phyloP scores from a whole-genome alignment of 23 tunicate species.

The Botrylloides violaceus region DNA sequence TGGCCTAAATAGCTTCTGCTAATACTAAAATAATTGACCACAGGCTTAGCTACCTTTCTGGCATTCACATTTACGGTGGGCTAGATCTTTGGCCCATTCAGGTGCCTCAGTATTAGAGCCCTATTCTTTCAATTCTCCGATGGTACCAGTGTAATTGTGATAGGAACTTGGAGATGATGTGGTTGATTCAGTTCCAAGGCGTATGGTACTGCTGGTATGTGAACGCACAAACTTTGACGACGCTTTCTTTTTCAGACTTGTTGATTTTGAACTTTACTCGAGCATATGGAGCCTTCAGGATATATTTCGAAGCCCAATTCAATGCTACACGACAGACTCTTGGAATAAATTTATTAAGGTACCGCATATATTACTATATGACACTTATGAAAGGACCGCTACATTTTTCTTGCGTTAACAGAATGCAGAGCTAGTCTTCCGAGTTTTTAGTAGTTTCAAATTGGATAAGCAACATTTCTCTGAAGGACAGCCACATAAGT shows the following conservation, averaged over 20 bases:
- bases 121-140: too few relatives aligned
- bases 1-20: too few relatives aligned
- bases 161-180: too few relatives aligned
- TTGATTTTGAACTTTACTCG: conserved; percentile 69
- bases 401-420: conserved; percentile 15
- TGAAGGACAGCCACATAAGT: not conserved
- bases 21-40: too few relatives aligned
- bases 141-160: too few relatives aligned
- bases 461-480: conserved; percentile 42
- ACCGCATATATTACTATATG: not conserved
- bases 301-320: conserved; percentile 81
- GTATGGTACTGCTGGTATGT: too few relatives aligned
- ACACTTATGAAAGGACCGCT: not conserved
- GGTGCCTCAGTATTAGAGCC: too few relatives aligned
- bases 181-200: too few relatives aligned
- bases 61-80: too few relatives aligned
- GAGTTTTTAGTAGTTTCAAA: conserved; percentile 79
- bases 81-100: too few relatives aligned
- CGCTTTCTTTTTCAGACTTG: conserved; percentile 15
- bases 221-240: too few relatives aligned
- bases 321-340: conserved; percentile 72
- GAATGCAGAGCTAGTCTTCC: conserved; percentile 64
- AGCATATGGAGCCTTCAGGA: conserved; percentile 96
- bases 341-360: conserved; percentile 75
- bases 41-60: too few relatives aligned